These are phyloP conservation scores for Neodontobutis hainanensis DNA, from an alignment of 2,113 vertebrate genomes.

Conservation along the genomic window DNA sequence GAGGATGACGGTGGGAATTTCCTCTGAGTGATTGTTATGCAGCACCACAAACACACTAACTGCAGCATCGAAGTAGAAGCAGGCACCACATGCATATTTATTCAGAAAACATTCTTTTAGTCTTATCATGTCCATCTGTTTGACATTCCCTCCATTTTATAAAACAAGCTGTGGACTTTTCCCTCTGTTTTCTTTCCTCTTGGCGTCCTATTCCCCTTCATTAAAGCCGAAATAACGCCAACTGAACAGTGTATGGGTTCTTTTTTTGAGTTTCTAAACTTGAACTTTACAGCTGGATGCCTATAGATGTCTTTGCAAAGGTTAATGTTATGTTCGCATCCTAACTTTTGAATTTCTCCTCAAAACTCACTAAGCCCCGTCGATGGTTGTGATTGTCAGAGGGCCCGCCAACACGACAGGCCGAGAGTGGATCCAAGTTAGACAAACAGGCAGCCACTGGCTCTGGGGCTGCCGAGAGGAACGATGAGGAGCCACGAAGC, in stretches of 20 bases:
- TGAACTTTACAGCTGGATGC: constrained; percentile 31
- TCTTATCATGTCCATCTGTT: not conserved
- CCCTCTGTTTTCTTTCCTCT: constrained; percentile 23
- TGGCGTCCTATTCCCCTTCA: constrained; percentile 45
- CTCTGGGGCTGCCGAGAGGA: not conserved
- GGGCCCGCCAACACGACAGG: constrained; percentile 35
- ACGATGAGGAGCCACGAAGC: not conserved
- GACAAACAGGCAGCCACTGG: constrained; percentile 39
- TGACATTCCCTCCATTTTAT: not conserved
- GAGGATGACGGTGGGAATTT: constrained; percentile 33
- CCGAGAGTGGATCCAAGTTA: constrained; percentile 21
- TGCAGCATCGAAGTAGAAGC: constrained; percentile 24
- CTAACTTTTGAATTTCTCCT: too few species aligned
- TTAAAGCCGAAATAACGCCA: constrained; percentile 26
- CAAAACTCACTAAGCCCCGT: not conserved
- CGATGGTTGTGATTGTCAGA: constrained; percentile 26
- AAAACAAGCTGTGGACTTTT: not conserved
- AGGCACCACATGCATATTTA: not conserved
- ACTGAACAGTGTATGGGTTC: constrained; percentile 5
- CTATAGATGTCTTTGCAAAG: not conserved
- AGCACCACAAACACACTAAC: constrained; percentile 25
- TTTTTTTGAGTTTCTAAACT: constrained; percentile 46
- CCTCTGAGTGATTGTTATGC: constrained; percentile 19
- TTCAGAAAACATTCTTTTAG: not conserved
- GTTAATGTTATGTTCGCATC: too few species aligned